Evolutionary conservation across 2,797 vertebrate species (phyloP), one percentile per base, ranked within the genome.

Genomic region (Spinibarbus caldwelli): DNA sequence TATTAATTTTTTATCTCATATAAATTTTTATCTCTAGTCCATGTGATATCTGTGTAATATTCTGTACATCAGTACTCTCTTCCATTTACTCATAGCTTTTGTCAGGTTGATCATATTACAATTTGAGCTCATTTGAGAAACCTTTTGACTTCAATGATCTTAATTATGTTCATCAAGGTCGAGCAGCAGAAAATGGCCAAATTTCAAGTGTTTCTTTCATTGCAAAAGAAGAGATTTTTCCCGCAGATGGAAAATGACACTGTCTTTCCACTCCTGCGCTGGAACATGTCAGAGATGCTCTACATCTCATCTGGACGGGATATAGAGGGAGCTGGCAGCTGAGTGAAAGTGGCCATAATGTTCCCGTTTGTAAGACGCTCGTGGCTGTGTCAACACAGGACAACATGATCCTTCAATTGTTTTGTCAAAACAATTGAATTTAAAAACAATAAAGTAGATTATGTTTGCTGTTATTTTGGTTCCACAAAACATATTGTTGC

Each of bases 241-340:
- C 31, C 21, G 3, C 73, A 36, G 49, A 76, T 54, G 73, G 73
- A 54, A 38, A 38, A 38, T 23, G 21, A 15, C 75, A 43, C 36
- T 15, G 6, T 64, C 52, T 59, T 64, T 47, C 78, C 57, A 66
- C 41, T 79, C 15, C 17, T 31, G 77, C 11, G n/a, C 77, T 78
- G 59, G 64, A 87, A 45, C 47, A 14, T 19, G 23, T 54, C 43
- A 47, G 77, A 38, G 43, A 83, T 72, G 52, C 77, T 75, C 29
- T 38, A 15, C 73, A 59, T 84, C 68, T 79, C 62, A 54, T 83
- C 78, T 84, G 68, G 29, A 77, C 7, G 62, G 78, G 57, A 70
- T 57, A 10, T 17, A 57, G 73, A 57, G 6, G 52, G 52, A 5
- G 23, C 73, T 49, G 21, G 52, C 75, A 9, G 23, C 73, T 49